A percentile compares a stretch with the other conserved stretches of the same genome.
These are phyloP conservation scores for Drepana arcuata DNA, from an alignment of 1,140 invertebrate species.

Conservation along the genomic window DNA sequence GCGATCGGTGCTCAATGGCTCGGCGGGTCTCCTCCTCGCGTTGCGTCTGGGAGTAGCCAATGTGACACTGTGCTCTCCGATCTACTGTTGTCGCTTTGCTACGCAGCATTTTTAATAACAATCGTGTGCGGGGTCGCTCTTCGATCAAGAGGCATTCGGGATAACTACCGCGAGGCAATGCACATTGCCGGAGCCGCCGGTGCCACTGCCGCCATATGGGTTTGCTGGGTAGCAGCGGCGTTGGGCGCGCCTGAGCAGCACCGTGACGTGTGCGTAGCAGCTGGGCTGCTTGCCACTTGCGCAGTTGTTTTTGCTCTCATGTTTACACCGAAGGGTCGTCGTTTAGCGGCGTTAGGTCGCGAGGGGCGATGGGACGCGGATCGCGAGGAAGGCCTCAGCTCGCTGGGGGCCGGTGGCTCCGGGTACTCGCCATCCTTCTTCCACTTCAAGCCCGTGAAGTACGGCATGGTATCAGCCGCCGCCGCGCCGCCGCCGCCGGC, in stretches of 20 bases:
- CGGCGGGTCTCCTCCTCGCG: conserved; percentile 78
- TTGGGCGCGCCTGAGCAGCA: conserved; percentile 83
- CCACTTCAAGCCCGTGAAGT: conserved; percentile 89
- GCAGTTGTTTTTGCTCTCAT: conserved; percentile 90
- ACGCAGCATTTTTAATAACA: conserved; percentile 86
- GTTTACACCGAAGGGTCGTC: conserved; percentile 95
- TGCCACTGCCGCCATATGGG: conserved; percentile 88
- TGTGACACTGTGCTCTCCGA: conserved; percentile 80
- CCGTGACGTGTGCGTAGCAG: conserved; percentile 89
- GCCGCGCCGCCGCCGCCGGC: conserved; percentile 35
- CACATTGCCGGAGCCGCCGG: conserved; percentile 91
- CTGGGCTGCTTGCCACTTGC: conserved; percentile 87
- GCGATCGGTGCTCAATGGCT: conserved; percentile 92
- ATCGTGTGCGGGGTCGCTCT: conserved; percentile 89
- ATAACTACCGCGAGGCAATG: conserved; percentile 91
- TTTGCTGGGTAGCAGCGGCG: conserved; percentile 85
- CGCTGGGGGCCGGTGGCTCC: conserved; percentile 82
- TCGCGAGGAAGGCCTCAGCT: conserved; percentile 82
- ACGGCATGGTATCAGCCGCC: conserved; percentile 76
- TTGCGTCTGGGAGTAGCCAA: conserved; percentile 57
- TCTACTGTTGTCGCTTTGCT: conserved; percentile 84
- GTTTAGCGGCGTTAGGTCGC: conserved; percentile 90
- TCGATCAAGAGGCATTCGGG: conserved; percentile 88
- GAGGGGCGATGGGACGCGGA: conserved; percentile 84
- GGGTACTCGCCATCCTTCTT: conserved; percentile 92